Conservation (phyloP, 2,113 vertebrate species). For the Euleptes europaea region DNA sequence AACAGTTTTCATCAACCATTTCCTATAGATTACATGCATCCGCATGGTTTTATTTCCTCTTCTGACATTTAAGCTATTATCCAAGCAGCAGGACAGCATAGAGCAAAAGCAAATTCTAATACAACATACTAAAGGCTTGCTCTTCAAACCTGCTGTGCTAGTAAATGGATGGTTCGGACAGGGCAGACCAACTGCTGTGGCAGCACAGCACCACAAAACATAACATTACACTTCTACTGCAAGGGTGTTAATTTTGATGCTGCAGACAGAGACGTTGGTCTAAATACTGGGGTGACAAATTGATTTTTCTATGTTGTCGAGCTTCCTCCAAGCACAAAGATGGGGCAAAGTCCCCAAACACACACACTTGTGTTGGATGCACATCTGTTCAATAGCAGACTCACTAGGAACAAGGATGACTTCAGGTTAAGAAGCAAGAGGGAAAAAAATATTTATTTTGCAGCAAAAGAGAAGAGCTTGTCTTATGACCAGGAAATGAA, state of each 20-base stretch:
- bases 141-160: slow-evolving; percentile 7
- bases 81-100: slow-evolving; percentile 6
- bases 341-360: background rate
- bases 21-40: background rate
- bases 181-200: slow-evolving; percentile 14
- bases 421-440: too few relatives aligned
- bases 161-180: slow-evolving; percentile 16
- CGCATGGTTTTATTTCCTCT: slow-evolving; percentile 2
- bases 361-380: too few relatives aligned
- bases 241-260: background rate
- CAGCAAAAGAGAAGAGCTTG: too few relatives aligned
- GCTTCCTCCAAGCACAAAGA: rapidly evolving
- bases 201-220: slow-evolving; percentile 3
- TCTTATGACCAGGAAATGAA: too few relatives aligned
- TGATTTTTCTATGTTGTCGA: background rate
- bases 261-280: background rate
- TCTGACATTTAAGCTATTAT: slow-evolving; percentile 10
- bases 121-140: slow-evolving; percentile 10
- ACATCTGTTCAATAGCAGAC: too few relatives aligned
- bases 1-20: background rate
- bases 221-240: background rate
- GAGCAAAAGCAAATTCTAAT: slow-evolving; percentile 13
- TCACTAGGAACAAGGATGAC: too few relatives aligned
- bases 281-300: background rate
- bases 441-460: too few relatives aligned